Conservation (phyloP, 2,113 vertebrate species). For the Mormoops blainvillei region DNA sequence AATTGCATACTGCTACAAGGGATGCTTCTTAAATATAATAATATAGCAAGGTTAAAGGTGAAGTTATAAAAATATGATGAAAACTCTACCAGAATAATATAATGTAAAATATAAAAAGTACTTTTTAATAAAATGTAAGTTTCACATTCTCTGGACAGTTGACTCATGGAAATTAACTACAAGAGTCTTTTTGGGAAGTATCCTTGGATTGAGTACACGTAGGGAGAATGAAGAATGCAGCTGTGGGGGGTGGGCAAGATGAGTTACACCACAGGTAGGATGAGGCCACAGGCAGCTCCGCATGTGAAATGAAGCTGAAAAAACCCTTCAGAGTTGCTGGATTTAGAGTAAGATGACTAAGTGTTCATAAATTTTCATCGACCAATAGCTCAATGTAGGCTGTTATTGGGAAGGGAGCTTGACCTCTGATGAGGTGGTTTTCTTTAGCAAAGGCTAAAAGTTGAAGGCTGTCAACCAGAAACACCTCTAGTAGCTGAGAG, state of each 20-base stretch:
- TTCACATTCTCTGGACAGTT: background rate
- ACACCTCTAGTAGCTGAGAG: background rate
- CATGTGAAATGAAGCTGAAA: background rate
- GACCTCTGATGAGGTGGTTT: background rate
- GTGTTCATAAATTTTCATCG: background rate
- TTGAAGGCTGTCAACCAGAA: background rate
- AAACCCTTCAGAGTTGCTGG: background rate
- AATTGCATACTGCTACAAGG: background rate
- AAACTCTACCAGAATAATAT: background rate
- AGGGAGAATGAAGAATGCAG: background rate
- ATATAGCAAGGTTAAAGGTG: background rate
- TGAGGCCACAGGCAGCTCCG: background rate
- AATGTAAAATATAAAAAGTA: background rate
- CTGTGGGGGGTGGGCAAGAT: background rate
- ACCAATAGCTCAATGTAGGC: background rate
- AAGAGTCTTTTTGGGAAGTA: background rate
- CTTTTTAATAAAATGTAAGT: background rate
- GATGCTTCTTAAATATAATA: background rate
- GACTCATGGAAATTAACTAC: background rate
- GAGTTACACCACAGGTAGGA: background rate
- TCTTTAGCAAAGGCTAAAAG: background rate
- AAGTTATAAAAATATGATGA: background rate
- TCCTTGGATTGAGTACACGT: background rate
- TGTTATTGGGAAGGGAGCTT: background rate
- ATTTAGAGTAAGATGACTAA: background rate